Evolutionary conservation across 2,888 invertebrate genomes (phyloP).

Genomic region (Polyploca ridens): DNA sequence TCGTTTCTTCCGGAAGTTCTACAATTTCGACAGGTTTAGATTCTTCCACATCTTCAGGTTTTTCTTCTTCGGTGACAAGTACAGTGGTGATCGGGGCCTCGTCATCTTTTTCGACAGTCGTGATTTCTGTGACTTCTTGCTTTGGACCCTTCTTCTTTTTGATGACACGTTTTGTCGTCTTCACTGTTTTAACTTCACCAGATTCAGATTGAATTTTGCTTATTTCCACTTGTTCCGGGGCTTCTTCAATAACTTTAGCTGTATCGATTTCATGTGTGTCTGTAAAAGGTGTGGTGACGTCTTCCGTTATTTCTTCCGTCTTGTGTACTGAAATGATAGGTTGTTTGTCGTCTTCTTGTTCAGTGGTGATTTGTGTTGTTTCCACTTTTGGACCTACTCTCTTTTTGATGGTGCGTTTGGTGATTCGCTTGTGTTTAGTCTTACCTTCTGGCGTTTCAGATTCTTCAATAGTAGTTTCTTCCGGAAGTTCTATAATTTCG

Average conservation of each 20-base stretch:
- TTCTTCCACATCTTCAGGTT: conserved; percentile 40
- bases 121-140: conserved; percentile 74
- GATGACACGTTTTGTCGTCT: conserved; percentile 55
- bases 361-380: conserved; percentile 39
- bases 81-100: conserved; percentile 59
- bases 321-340: conserved; percentile 29
- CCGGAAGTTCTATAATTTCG: conserved; percentile 41
- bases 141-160: conserved; percentile 52
- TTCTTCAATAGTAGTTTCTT: conserved; percentile 51
- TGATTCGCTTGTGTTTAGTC: conserved; percentile 29
- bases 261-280: conserved; percentile 24
- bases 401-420: conserved; percentile 26
- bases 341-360: conserved; percentile 36
- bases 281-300: conserved; percentile 32
- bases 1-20: conserved; percentile 22
- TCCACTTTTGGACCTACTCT: conserved; percentile 46
- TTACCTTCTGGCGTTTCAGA: conserved; percentile 47
- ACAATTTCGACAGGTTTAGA: conserved; percentile 21
- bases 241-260: conserved; percentile 40
- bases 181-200: conserved; percentile 40
- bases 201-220: conserved; percentile 26
- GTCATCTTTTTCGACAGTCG: conserved; percentile 68
- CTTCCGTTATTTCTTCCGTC: conserved; percentile 40
- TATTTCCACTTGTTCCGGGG: conserved; percentile 17
- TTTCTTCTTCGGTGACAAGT: conserved; percentile 51